phyloP scores from a whole-genome alignment of 2,113 vertebrate species.

The Zosterops japonicus region DNA sequence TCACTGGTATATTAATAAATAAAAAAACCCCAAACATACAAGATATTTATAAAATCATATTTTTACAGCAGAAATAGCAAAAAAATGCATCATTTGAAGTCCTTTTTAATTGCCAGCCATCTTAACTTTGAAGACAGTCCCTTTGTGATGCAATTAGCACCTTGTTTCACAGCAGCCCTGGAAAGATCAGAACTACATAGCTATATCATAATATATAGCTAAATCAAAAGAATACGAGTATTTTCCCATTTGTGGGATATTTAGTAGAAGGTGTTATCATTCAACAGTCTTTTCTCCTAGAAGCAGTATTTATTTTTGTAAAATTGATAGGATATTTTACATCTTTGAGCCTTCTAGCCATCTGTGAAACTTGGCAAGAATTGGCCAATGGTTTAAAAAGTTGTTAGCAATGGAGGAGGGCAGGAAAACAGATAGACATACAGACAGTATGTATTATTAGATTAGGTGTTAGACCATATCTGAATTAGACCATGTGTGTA shows the following conservation, averaged over 20 bases:
- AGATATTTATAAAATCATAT: neutral
- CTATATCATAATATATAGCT: neutral
- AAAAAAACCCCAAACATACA: no score
- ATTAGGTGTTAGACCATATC: neutral
- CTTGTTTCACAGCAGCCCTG: neutral
- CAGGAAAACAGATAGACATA: neutral
- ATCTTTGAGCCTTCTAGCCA: constrained; percentile 19
- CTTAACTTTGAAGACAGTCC: neutral
- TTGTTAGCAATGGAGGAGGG: neutral
- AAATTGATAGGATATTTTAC: neutral
- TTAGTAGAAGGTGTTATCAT: constrained; percentile 31
- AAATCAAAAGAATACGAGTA: neutral
- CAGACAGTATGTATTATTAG: constrained; percentile 24
- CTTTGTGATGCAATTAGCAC: neutral
- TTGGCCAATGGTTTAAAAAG: constrained; percentile 2
- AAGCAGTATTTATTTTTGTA: constrained; percentile 24
- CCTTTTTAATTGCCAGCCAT: neutral
- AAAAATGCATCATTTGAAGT: neutral
- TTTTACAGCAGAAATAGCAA: neutral
- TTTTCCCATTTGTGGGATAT: neutral
- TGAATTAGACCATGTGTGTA: neutral
- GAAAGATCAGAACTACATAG: neutral
- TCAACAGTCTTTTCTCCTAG: neutral
- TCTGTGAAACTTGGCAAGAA: constrained; percentile 51
- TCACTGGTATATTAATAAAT: neutral